Percentiles rank a stretch among this genome's conserved stretches.
phyloP scores from a whole-genome alignment of 1,140 invertebrate genomes.

The Agrilus planipennis region DNA sequence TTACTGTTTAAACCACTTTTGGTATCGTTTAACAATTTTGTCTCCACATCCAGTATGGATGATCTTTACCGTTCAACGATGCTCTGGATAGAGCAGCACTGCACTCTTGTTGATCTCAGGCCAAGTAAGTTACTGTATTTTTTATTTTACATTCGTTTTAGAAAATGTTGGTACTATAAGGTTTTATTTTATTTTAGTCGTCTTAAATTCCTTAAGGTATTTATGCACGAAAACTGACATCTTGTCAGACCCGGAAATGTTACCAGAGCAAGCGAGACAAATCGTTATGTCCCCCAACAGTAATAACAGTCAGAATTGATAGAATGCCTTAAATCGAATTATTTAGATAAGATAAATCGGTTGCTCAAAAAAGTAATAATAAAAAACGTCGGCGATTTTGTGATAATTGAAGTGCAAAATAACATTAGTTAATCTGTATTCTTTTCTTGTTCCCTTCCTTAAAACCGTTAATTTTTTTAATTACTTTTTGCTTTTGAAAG shows the following conservation, averaged over 20 bases:
- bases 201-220: constrained; percentile 80
- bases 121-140: constrained; percentile 55
- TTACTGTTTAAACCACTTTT: constrained; percentile 78
- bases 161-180: constrained; percentile 1
- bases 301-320: no score
- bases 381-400: no score
- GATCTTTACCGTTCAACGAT: constrained; percentile 86
- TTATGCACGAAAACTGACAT: constrained; percentile 90
- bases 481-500: no score
- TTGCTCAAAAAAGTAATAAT: no score
- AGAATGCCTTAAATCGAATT: no score
- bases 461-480: no score
- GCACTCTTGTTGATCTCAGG: constrained; percentile 82
- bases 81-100: constrained; percentile 92
- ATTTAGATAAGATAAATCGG: no score
- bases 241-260: constrained; percentile 69
- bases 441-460: no score
- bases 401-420: no score
- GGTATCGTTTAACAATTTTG: constrained; percentile 78
- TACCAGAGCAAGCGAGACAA: constrained; percentile 74
- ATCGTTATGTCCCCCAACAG: constrained; percentile 34
- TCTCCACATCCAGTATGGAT: constrained; percentile 81
- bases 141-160: not conserved
- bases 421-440: no score
- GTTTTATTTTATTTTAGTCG: constrained; percentile 51